Conservation (phyloP, 1,140 invertebrate species). For the Drosophila sulfurigaster region DNA sequence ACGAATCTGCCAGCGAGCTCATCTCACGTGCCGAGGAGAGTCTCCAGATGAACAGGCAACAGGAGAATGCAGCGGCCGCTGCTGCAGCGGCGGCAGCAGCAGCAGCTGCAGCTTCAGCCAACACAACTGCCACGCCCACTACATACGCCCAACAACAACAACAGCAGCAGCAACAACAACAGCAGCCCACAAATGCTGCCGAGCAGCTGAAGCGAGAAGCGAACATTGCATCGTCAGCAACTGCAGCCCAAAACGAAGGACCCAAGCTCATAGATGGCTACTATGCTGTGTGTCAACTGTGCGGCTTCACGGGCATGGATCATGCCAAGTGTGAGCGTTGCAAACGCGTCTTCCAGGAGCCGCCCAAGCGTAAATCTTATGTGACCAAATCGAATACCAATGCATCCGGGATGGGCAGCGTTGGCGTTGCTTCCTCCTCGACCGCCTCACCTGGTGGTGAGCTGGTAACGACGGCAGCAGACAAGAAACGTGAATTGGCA, state of each 20-base stretch:
- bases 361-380: conserved; percentile 87
- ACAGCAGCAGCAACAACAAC: conserved; percentile 40
- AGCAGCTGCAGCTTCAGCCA: conserved; percentile 29
- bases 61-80: conserved; percentile 55
- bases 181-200: conserved; percentile 32
- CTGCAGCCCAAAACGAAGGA: conserved; percentile 39
- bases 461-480: conserved; percentile 44
- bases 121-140: conserved; percentile 27
- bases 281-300: conserved; percentile 89
- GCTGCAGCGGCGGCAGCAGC: conserved; percentile 24
- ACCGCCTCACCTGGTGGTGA: conserved; percentile 59
- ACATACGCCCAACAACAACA: conserved; percentile 45
- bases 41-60: conserved; percentile 75
- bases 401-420: neutral
- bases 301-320: conserved; percentile 90
- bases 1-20: conserved; percentile 78
- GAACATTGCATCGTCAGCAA: conserved; percentile 66
- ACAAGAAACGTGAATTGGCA: conserved; percentile 62
- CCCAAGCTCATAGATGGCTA: conserved; percentile 88
- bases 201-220: conserved; percentile 63
- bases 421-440: conserved; percentile 17
- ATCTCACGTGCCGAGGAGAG: conserved; percentile 82
- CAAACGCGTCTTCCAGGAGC: conserved; percentile 87
- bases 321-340: conserved; percentile 90
- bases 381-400: conserved; percentile 47